Percentiles rank a stretch among this genome's conserved stretches.
phyloP scores from a whole-genome alignment of 2,797 vertebrate species.

The Lates japonicus region DNA sequence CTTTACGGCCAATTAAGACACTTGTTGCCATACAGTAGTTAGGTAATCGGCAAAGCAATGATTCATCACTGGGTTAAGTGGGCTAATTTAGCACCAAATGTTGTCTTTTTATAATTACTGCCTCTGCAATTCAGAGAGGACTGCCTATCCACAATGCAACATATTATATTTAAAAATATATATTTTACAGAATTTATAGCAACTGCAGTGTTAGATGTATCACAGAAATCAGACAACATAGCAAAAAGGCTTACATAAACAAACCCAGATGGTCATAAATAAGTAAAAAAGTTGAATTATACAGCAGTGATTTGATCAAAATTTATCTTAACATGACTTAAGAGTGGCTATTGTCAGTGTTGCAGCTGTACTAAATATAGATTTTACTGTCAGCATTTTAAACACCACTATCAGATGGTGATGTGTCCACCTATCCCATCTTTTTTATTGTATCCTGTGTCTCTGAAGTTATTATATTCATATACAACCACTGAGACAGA shows the following conservation, averaged over 20 bases:
- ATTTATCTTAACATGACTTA: neutral
- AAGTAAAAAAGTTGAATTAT: neutral
- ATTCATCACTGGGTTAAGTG: slow-evolving; percentile 31
- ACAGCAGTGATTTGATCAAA: neutral
- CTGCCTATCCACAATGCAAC: neutral
- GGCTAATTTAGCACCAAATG: slow-evolving; percentile 2
- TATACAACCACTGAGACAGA: neutral
- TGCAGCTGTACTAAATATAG: neutral
- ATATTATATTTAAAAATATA: neutral
- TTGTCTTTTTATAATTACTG: neutral
- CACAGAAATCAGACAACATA: neutral
- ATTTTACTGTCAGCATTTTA: neutral
- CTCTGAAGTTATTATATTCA: neutral
- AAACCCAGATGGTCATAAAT: neutral
- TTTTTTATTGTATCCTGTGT: neutral
- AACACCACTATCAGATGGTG: neutral
- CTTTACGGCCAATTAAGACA: slow-evolving; percentile 61
- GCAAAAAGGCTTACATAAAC: neutral
- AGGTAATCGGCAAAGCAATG: slow-evolving; percentile 48
- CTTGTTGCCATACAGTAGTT: slow-evolving; percentile 57
- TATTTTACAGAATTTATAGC: neutral
- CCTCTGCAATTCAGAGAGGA: slow-evolving; percentile 9
- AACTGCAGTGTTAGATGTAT: neutral
- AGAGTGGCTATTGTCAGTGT: neutral
- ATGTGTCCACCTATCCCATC: neutral